These are phyloP conservation scores for Lytechinus pictus DNA, from an alignment of 35 echinoderm and acorn worm species.

Conservation along the genomic window DNA sequence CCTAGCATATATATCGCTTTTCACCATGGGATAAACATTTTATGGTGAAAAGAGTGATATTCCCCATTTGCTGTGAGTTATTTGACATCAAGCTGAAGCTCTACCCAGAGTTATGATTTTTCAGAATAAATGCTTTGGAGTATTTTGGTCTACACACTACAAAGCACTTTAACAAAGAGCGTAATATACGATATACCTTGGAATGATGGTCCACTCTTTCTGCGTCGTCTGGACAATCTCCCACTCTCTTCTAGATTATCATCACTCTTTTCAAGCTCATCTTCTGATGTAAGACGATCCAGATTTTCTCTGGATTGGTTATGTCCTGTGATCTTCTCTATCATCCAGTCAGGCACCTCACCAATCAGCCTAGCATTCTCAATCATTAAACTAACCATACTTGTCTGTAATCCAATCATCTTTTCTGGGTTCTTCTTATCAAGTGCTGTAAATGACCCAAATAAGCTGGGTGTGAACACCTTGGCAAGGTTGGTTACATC, in stretches of 20 bases:
- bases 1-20: no score
- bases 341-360: constrained; percentile 72
- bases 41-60: no score
- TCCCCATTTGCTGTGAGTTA: no score
- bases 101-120: no score
- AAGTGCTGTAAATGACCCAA: constrained; percentile 43
- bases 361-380: constrained; percentile 86
- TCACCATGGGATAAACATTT: no score
- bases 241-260: constrained; percentile 67
- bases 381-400: constrained; percentile 72
- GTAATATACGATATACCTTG: constrained; percentile 67
- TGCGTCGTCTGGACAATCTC: constrained; percentile 57
- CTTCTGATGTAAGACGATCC: constrained; percentile 88
- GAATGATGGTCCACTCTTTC: constrained; percentile 79
- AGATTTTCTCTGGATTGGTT: constrained; percentile 62
- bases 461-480: constrained; percentile 83
- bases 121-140: no score
- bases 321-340: constrained; percentile 67
- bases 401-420: constrained; percentile 64
- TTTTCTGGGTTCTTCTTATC: constrained; percentile 72
- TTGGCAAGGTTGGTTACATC: constrained; percentile 80
- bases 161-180: background rate
- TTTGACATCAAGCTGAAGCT: no score
- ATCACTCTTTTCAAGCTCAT: constrained; percentile 93
- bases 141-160: no score